Conservation (phyloP, 2,888 invertebrate species). For the Orchesellides sinensis region DNA sequence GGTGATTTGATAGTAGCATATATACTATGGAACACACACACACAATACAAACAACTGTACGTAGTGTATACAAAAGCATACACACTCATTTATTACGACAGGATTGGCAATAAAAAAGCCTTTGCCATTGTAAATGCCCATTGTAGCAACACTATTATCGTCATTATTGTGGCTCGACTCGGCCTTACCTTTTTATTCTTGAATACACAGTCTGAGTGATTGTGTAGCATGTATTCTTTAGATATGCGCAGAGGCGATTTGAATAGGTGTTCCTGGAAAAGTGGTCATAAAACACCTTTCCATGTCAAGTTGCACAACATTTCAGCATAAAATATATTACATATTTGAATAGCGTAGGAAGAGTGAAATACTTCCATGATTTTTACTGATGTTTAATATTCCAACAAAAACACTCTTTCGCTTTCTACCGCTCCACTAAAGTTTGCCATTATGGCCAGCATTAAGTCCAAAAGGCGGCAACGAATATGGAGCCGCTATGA, state of each 20-base stretch:
- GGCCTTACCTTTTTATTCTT: conserved; percentile 7
- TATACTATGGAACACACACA: conserved; percentile 55
- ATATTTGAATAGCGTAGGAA: conserved; percentile 16
- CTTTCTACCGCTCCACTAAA: not conserved
- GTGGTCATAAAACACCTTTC: conserved; percentile 48
- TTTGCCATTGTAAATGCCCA: conserved; percentile 46
- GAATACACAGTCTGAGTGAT: not conserved
- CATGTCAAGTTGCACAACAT: conserved; percentile 32
- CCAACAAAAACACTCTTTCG: conserved; percentile 26
- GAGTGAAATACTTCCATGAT: conserved; percentile 3
- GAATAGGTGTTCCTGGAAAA: conserved; percentile 40
- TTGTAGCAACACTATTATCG: conserved; percentile 45
- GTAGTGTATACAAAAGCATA: conserved; percentile 7
- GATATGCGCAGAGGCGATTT: conserved; percentile 4
- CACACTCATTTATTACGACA: conserved; percentile 44
- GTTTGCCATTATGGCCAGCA: not conserved
- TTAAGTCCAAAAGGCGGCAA: conserved; percentile 23
- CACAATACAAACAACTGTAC: not conserved
- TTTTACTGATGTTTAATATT: conserved; percentile 13
- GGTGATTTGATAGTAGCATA: no score
- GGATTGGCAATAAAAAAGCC: conserved; percentile 55
- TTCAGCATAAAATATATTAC: conserved; percentile 31
- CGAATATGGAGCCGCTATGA: conserved; percentile 23
- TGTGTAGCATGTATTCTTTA: not conserved
- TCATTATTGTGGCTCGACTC: conserved; percentile 30